These are phyloP conservation scores for Antechinus stuartii DNA, from an alignment of 2,113 vertebrate genomes.

Conservation along the genomic window DNA sequence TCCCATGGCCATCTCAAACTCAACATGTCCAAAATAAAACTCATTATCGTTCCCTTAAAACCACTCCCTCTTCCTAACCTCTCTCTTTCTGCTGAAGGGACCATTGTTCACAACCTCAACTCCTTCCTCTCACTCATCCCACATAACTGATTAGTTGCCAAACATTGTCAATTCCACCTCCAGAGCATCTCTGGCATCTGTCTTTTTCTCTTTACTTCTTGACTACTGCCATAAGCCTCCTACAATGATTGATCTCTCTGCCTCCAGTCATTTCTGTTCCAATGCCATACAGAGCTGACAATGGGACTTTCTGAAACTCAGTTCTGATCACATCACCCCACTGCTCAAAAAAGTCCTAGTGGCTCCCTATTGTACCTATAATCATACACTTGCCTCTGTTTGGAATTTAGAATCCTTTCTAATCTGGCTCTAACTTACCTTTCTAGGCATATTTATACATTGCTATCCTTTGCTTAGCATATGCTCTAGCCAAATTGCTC, in stretches of 20 bases:
- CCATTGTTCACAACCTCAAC: not conserved
- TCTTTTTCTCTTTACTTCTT: not conserved
- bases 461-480: not conserved
- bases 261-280: not conserved
- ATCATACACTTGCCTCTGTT: not conserved
- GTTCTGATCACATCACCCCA: not conserved
- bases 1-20: not conserved
- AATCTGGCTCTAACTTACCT: not conserved
- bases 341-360: not conserved
- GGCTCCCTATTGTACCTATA: not conserved
- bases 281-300: not conserved
- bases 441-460: not conserved
- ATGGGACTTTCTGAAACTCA: not conserved
- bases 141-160: not conserved
- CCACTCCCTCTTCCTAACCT: not conserved
- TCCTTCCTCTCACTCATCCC: not conserved
- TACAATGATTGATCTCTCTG: not conserved
- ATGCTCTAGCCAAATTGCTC: not conserved
- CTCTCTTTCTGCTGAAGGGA: not conserved
- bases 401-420: not conserved
- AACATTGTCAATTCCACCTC: not conserved
- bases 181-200: not conserved
- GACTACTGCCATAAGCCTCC: not conserved
- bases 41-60: not conserved
- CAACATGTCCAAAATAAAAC: not conserved